A percentile compares a stretch with the other conserved stretches of the same genome.
Evolutionary conservation across 1,140 invertebrate genomes (phyloP).

Genomic region (Papilio xuthus): DNA sequence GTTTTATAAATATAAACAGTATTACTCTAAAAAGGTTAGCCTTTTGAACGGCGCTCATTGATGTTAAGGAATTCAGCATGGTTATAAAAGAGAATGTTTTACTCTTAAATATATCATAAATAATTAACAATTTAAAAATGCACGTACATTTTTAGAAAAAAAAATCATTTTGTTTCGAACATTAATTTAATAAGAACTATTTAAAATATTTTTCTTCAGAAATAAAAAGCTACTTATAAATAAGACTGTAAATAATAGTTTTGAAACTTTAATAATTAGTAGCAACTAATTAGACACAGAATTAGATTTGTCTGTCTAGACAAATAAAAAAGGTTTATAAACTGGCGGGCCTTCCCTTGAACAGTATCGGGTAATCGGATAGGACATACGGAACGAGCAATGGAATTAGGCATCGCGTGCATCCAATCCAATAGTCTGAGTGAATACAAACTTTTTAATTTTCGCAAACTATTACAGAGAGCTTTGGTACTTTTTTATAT

Average conservation of each 20-base stretch:
- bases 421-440: constrained; percentile 59
- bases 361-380: constrained; percentile 38
- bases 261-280: constrained; percentile 13
- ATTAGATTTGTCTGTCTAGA: constrained; percentile 34
- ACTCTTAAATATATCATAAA: too few relatives aligned
- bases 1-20: not conserved
- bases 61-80: too few relatives aligned
- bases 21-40: too few relatives aligned
- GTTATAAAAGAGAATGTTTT: too few relatives aligned
- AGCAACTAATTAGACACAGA: constrained; percentile 26
- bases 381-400: constrained; percentile 43
- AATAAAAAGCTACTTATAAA: too few relatives aligned
- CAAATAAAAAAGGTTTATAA: constrained; percentile 15
- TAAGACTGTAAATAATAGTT: too few relatives aligned
- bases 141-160: too few relatives aligned
- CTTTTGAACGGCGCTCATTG: not conserved
- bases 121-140: too few relatives aligned
- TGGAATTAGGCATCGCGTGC: constrained; percentile 57
- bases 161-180: too few relatives aligned
- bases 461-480: constrained; percentile 39
- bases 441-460: constrained; percentile 56
- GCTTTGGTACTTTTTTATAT: not conserved
- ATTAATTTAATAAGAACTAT: too few relatives aligned
- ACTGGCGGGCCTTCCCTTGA: constrained; percentile 11
- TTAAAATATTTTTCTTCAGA: too few relatives aligned